Conservation (phyloP, 2,797 vertebrate species). For the Gadopsis bispinosus region DNA sequence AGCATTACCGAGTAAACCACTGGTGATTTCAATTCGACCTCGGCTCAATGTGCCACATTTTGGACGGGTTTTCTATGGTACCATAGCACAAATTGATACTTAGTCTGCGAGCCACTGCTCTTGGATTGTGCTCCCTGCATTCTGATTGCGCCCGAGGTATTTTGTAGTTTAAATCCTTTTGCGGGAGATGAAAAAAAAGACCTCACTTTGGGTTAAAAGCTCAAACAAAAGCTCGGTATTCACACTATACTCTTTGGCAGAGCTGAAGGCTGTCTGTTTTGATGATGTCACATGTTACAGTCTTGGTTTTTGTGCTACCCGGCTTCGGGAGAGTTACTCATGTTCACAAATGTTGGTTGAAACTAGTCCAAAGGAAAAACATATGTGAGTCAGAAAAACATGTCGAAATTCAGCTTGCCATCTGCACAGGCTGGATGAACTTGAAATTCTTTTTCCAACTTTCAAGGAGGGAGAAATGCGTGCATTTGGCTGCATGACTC, state of each 20-base stretch:
- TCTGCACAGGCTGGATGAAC: constrained; percentile 11
- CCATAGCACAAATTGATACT: background rate
- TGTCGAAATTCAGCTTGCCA: background rate
- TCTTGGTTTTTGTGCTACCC: background rate
- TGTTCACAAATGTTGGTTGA: constrained; percentile 22
- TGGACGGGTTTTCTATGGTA: constrained; percentile 18
- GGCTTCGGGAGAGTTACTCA: constrained; percentile 25
- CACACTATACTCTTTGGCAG: background rate
- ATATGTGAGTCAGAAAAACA: constrained; percentile 7
- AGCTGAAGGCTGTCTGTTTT: constrained; percentile 16
- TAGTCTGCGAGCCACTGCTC: background rate
- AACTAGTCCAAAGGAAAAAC: constrained; percentile 6
- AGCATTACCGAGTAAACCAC: constrained; percentile 9
- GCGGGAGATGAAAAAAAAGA: background rate
- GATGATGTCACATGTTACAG: constrained; percentile 14
- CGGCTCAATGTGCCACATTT: background rate
- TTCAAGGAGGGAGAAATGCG: background rate
- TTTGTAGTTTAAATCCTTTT: background rate
- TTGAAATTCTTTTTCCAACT: background rate
- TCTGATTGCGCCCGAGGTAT: background rate
- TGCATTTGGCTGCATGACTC: constrained; percentile 3
- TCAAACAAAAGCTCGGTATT: background rate
- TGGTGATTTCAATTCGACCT: constrained; percentile 35
- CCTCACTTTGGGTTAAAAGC: constrained; percentile 9
- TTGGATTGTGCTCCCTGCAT: constrained; percentile 4